phyloP scores from a whole-genome alignment of 2,888 invertebrate species.

The Sarcophaga rosellei region DNA sequence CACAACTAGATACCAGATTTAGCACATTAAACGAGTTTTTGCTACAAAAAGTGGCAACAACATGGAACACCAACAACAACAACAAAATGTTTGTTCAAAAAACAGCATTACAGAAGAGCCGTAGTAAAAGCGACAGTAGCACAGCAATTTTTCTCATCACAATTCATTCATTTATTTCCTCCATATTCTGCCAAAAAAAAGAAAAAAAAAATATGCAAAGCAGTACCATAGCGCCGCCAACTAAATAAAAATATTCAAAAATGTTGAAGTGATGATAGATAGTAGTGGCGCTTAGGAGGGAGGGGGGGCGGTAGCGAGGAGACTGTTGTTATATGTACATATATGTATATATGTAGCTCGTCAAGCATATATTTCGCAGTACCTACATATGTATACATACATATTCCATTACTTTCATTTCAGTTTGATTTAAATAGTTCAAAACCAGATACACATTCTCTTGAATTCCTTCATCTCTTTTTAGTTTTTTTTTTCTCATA shows the following conservation, averaged over 20 bases:
- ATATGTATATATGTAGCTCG: not conserved
- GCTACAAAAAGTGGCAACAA: not conserved
- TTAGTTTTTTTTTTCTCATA: conserved; percentile 15
- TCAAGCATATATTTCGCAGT: conserved; percentile 6
- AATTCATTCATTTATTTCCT: not conserved
- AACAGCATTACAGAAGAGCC: not conserved
- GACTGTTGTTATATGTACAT: not conserved
- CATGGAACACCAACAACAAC: too few relatives aligned
- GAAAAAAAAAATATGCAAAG: not conserved
- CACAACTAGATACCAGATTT: conserved; percentile 37
- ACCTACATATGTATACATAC: not conserved
- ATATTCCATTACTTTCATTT: not conserved
- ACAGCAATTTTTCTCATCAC: not conserved
- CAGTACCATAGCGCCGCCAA: not conserved
- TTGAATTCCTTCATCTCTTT: not conserved
- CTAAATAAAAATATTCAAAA: not conserved
- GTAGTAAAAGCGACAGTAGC: not conserved
- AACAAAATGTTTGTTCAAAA: not conserved
- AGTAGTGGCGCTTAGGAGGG: not conserved
- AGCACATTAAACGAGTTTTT: conserved; percentile 58
- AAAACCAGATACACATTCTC: conserved; percentile 54
- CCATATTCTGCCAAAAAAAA: not conserved
- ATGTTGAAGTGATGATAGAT: too few relatives aligned
- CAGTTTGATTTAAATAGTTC: conserved; percentile 10
- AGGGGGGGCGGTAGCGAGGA: not conserved